phyloP scores from a whole-genome alignment of 1,140 invertebrate species.

The Trypoxylus dichotomus region DNA sequence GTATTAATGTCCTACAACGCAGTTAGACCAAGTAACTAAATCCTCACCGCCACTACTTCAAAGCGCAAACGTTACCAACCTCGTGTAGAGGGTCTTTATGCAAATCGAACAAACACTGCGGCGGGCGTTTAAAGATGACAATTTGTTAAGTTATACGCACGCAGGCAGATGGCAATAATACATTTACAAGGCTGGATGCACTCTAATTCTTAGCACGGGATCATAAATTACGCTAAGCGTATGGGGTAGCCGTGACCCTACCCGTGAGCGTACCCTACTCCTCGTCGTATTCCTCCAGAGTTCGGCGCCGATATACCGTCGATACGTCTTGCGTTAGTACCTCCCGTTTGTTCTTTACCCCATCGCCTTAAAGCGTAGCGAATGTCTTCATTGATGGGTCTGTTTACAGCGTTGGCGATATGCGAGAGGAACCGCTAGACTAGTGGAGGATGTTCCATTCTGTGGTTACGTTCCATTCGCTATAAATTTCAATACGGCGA shows the following conservation, averaged over 20 bases:
- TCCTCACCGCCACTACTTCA: neutral
- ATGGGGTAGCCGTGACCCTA: conserved; percentile 29
- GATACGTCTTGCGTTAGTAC: neutral
- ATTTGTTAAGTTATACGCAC: conserved; percentile 41
- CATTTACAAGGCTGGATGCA: conserved; percentile 48
- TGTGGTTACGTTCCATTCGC: conserved; percentile 40
- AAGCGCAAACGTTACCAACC: neutral
- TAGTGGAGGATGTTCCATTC: conserved; percentile 39
- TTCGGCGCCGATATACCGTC: neutral
- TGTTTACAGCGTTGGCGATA: neutral
- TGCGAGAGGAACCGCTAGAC: neutral
- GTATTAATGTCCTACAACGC: neutral
- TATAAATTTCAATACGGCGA: conserved; percentile 44
- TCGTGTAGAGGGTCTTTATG: conserved; percentile 22
- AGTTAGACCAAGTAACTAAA: neutral
- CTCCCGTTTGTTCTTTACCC: neutral
- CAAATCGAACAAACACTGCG: conserved; percentile 38
- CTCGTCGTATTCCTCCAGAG: conserved; percentile 10
- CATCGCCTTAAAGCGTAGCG: neutral
- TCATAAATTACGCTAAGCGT: conserved; percentile 45
- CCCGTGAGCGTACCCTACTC: too few species aligned
- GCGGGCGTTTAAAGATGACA: conserved; percentile 37
- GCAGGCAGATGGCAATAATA: conserved; percentile 45
- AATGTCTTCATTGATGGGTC: neutral
- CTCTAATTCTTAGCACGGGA: conserved; percentile 45